These are phyloP conservation scores for Temnothorax unifasciatus DNA, from an alignment of 2,888 invertebrate genomes.

Conservation along the genomic window DNA sequence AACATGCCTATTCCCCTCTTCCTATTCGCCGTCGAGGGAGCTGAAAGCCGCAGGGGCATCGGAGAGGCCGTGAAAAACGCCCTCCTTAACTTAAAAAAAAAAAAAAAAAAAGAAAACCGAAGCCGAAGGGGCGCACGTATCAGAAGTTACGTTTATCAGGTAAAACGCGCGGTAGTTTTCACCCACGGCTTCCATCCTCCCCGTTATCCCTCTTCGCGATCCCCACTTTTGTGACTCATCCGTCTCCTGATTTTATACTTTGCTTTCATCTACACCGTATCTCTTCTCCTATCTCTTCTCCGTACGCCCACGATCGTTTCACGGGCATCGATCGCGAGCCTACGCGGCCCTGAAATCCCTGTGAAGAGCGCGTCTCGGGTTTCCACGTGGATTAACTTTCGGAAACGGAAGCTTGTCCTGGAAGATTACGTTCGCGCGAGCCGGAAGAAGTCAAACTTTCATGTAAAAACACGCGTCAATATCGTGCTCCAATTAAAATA, in stretches of 20 bases:
- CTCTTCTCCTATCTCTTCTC: conserved; percentile 17
- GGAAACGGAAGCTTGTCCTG: conserved; percentile 61
- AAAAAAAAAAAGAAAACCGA: background rate
- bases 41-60: conserved; percentile 59
- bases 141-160: conserved; percentile 74
- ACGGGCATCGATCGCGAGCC: conserved; percentile 61
- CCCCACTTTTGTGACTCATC: conserved; percentile 8
- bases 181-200: conserved; percentile 19
- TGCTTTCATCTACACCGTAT: conserved; percentile 14
- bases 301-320: conserved; percentile 36
- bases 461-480: background rate
- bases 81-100: conserved; percentile 34
- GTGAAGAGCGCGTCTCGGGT: conserved; percentile 64
- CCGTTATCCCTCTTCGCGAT: background rate
- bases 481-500: conserved; percentile 16
- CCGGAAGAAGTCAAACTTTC: background rate
- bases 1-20: background rate
- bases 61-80: conserved; percentile 56
- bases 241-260: conserved; percentile 34
- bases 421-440: conserved; percentile 61
- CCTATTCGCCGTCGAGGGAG: conserved; percentile 35
- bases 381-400: conserved; percentile 73
- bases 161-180: conserved; percentile 58
- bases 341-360: conserved; percentile 33
- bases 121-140: conserved; percentile 47